phyloP scores from a whole-genome alignment of 1,140 invertebrate genomes.

The Glossosoma conforme region DNA sequence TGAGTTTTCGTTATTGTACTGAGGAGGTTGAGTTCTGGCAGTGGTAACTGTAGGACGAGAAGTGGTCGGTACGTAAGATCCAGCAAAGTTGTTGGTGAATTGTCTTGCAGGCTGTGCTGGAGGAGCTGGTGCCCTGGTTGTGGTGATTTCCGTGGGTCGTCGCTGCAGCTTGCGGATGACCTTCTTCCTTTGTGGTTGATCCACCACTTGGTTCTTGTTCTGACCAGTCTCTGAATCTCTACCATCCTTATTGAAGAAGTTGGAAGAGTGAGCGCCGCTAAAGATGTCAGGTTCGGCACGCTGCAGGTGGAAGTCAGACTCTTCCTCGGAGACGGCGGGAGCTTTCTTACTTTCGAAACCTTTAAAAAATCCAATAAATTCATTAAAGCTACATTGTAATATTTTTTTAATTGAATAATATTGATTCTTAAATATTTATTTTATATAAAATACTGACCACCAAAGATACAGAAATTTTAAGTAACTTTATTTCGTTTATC shows the following conservation, averaged over 20 bases:
- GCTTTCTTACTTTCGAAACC: constrained; percentile 58
- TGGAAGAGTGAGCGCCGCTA: constrained; percentile 62
- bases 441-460: too few species aligned
- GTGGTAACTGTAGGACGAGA: constrained; percentile 39
- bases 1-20: constrained; percentile 25
- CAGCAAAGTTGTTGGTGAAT: constrained; percentile 45
- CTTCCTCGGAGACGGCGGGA: constrained; percentile 59
- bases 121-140: constrained; percentile 33
- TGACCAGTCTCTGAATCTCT: constrained; percentile 41
- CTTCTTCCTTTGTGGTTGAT: constrained; percentile 36
- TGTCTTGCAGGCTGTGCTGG: constrained; percentile 38
- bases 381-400: background rate
- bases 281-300: constrained; percentile 66
- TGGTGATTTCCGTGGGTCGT: constrained; percentile 37
- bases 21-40: constrained; percentile 1
- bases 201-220: constrained; percentile 34
- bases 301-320: constrained; percentile 69
- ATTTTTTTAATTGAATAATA: constrained; percentile 4
- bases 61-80: constrained; percentile 48
- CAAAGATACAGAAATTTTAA: too few species aligned
- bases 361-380: constrained; percentile 34
- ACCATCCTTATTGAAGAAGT: constrained; percentile 60
- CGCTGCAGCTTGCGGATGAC: constrained; percentile 38
- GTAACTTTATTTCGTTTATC: too few species aligned
- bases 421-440: background rate